A percentile compares a stretch with the other conserved stretches of the same genome.
Evolutionary conservation across 2,888 invertebrate genomes (phyloP).

Genomic region (Geotrupes spiniger): DNA sequence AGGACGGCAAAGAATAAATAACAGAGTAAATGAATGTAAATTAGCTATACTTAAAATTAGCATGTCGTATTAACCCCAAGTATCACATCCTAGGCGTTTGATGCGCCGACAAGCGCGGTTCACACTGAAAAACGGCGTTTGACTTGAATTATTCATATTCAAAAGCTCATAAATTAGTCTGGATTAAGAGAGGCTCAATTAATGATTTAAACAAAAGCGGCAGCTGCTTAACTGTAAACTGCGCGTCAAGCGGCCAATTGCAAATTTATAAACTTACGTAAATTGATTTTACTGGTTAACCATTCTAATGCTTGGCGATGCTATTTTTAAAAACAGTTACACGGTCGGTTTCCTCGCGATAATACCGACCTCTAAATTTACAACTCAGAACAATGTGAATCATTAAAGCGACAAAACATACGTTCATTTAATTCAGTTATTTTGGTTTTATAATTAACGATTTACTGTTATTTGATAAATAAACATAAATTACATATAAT

Average conservation of each 20-base stretch:
- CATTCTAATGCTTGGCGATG: too few relatives aligned
- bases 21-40: constrained; percentile 49
- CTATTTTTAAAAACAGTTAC: too few relatives aligned
- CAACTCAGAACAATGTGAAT: too few relatives aligned
- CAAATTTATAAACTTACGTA: constrained; percentile 1
- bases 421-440: too few relatives aligned
- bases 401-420: too few relatives aligned
- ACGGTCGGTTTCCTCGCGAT: too few relatives aligned
- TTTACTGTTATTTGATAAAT: too few relatives aligned
- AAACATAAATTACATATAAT: too few relatives aligned
- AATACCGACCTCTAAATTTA: too few relatives aligned
- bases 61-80: constrained; percentile 47
- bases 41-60: constrained; percentile 49
- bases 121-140: constrained; percentile 25
- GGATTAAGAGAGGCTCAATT: constrained; percentile 28
- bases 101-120: constrained; percentile 31
- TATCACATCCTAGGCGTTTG: constrained; percentile 41
- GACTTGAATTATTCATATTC: constrained; percentile 29
- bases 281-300: too few relatives aligned
- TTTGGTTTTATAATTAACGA: too few relatives aligned
- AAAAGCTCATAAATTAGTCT: constrained; percentile 28
- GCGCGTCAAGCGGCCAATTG: background rate
- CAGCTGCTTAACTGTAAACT: constrained; percentile 24
- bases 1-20: constrained; percentile 38
- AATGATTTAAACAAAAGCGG: constrained; percentile 28